Percentiles rank a stretch among this genome's conserved stretches.
Evolutionary conservation across 2,888 invertebrate genomes (phyloP).

Genomic region (Eledona agricola): DNA sequence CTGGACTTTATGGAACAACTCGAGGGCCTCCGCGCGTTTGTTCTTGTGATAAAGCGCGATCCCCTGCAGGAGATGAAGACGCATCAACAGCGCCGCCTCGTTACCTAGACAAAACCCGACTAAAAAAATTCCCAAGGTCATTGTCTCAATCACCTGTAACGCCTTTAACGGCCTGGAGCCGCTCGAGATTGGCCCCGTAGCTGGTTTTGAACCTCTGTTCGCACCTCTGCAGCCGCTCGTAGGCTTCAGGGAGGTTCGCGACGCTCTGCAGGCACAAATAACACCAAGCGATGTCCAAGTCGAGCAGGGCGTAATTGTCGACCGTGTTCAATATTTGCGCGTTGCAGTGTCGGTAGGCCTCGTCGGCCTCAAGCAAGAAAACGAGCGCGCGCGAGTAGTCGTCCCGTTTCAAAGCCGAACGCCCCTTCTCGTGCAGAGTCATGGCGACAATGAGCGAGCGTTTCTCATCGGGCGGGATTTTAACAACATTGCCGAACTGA

Average conservation of each 20-base stretch:
- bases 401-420: constrained; percentile 70
- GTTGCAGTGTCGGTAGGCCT: constrained; percentile 75
- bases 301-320: constrained; percentile 85
- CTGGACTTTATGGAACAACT: constrained; percentile 70
- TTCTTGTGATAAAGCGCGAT: constrained; percentile 83
- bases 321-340: constrained; percentile 73
- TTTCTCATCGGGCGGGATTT: constrained; percentile 75
- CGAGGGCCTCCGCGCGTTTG: constrained; percentile 69
- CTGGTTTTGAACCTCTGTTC: constrained; percentile 72
- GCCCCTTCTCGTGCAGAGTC: constrained; percentile 82
- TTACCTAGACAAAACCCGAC: constrained; percentile 66
- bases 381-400: constrained; percentile 77
- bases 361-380: constrained; percentile 80
- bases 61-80: constrained; percentile 82
- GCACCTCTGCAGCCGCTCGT: constrained; percentile 71
- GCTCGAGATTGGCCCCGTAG: constrained; percentile 73
- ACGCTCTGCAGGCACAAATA: constrained; percentile 80
- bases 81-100: constrained; percentile 78
- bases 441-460: constrained; percentile 78
- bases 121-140: too few relatives aligned
- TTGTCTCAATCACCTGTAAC: constrained; percentile 46
- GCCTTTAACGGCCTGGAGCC: constrained; percentile 69
- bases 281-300: constrained; percentile 90
- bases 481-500: constrained; percentile 77
- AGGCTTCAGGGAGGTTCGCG: constrained; percentile 77